These are phyloP conservation scores for Nephrotoma guestfalica DNA, from an alignment of 2,888 invertebrate species.

Conservation along the genomic window DNA sequence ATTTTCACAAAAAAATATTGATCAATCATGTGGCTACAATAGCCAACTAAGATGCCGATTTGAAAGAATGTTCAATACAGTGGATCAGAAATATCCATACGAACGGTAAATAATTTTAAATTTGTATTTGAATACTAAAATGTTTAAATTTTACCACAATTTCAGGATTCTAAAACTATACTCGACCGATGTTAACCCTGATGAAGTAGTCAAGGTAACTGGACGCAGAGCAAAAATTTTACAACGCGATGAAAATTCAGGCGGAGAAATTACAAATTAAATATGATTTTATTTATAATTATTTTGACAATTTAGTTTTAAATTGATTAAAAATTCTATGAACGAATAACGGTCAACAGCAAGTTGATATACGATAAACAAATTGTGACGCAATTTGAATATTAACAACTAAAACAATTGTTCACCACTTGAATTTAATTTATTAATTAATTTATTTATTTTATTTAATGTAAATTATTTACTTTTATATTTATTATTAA, in stretches of 20 bases:
- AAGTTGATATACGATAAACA: neutral
- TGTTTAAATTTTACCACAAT: neutral
- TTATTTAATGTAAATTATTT: neutral
- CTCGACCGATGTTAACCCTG: neutral
- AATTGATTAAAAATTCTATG: neutral
- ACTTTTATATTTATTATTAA: neutral
- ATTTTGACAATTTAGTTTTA: neutral
- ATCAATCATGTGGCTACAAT: constrained; percentile 24
- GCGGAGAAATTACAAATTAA: neutral
- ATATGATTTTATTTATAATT: neutral
- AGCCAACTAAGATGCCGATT: constrained; percentile 33
- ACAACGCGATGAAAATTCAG: neutral
- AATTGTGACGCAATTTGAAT: neutral
- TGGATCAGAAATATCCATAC: constrained; percentile 38
- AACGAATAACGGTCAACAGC: neutral
- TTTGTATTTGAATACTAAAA: neutral
- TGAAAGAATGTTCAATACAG: constrained; percentile 34
- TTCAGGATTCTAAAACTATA: neutral
- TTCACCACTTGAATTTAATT: neutral
- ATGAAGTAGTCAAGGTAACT: neutral
- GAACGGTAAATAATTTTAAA: constrained; percentile 24
- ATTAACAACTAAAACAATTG: neutral
- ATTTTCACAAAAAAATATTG: constrained; percentile 30
- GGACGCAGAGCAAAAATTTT: neutral
- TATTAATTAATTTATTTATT: neutral